Base-by-base conservation (phyloP, 1,140 invertebrate species). In the Anoplophora glabripennis region DNA sequence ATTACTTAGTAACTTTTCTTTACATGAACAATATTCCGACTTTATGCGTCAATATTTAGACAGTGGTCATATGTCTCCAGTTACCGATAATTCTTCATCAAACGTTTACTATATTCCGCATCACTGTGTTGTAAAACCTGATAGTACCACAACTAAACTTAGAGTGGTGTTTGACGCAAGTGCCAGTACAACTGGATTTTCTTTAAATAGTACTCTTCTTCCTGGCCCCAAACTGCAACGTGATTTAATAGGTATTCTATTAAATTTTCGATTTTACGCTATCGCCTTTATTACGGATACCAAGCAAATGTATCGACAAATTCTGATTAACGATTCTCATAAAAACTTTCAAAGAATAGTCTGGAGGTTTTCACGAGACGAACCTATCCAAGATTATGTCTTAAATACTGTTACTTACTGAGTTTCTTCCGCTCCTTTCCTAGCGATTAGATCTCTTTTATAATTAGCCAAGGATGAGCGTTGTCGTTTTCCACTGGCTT, bases 231-330 rank as follows among this genome's bases (percentile, higher is more conserved):
- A 57, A 40, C 8, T 70, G 4, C 69, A 68, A 40, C 18, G 53
- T n/a, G 59, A 65, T 18, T 53, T 73, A 11, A 46, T 72, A 18
- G 60, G 64, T 34, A 62, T 78, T 33, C 21, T 80, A 5, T 62
- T 79, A n/a, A 69, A 74, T 47, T 79, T 76, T 68, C 37, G 78
- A 45, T 54, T 56, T 33, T 65, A 76, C 52, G 51, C 38, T 18
- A 52, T 74, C 28, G 72, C 70, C 15, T 59, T 80, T 17, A 61
- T 64, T n/a, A 70, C 69, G 5, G 58, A 64, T 44, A 61, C 60
- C 11, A 33, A 17, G 8, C 45, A 56, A 46, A 64, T 64, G 62
- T 60, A 56, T 12, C 21, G 53, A 4, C 53, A 57, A 44, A 60
- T 59, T 14, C 34, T 49, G 12, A 17, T 63, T 3, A 2, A 15